Evolutionary conservation across 1,140 invertebrate species (phyloP), one percentile per base, ranked within the genome.

Genomic region (Manduca sexta): DNA sequence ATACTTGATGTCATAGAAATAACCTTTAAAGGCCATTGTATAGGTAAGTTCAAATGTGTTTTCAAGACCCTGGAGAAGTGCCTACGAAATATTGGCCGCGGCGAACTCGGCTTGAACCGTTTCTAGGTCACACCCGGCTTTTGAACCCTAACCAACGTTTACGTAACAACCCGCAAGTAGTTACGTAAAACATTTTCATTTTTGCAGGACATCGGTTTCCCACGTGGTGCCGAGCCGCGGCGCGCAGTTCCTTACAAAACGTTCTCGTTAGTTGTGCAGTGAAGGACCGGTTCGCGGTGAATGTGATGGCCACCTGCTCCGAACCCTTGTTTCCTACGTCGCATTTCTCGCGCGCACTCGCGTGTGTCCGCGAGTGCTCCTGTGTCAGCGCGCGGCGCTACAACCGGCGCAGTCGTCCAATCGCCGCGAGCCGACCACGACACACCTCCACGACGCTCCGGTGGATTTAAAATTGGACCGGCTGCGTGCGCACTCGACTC

Each of bases 391-490:
- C n/a, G n/a, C n/a, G n/a, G n/a, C n/a, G n/a, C n/a, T n/a, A 48
- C 64, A 50, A 54, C 68, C 51, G 54, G 51, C 35, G 39, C 42
- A 35, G 44, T 18, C 45, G 43, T 46, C 79, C 79, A 83, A 83
- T 83, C 34, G 54, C 57, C 31, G 34, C 40, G 33, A 55, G 45
- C 43, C 21, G 42, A 10, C 52, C 34, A 40, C 59, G 80, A 84
- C 80, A 84, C 80, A 84, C 80, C 80, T 79, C 70, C 77, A 55
- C 60, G 62, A 49, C 33, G 47, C 43, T 47, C 37, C 47, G 48
- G 12, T 48, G 57, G 61, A 57, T 75, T 79, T 80, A 72, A 74
- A 83, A 81, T 74, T 79, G 72, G 77, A 79, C 68, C 74, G 69
- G 54, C 48, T 80, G 72, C 77, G 80, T 66, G 78, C 78, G 76